phyloP scores from a whole-genome alignment of 2,888 invertebrate genomes.

The Tenthredo notha region DNA sequence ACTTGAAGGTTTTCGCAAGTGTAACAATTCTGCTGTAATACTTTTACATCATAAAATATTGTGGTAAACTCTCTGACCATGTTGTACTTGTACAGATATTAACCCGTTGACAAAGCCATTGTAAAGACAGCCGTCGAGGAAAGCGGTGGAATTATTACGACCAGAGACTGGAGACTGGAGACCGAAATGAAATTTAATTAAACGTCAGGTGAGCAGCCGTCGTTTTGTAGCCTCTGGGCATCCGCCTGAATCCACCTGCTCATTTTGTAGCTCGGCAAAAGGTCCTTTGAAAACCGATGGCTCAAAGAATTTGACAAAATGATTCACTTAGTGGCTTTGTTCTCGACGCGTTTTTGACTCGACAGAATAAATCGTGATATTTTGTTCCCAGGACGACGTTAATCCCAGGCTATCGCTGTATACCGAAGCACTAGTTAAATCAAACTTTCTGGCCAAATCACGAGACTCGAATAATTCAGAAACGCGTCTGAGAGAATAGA shows the following conservation, averaged over 20 bases:
- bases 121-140: constrained; percentile 18
- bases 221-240: constrained; percentile 35
- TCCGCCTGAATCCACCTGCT: constrained; percentile 47
- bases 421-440: neutral
- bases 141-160: constrained; percentile 31
- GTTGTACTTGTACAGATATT: constrained; percentile 14
- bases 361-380: constrained; percentile 15
- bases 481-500: neutral
- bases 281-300: constrained; percentile 38
- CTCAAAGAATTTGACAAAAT: constrained; percentile 43
- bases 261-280: constrained; percentile 38
- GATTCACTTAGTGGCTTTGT: constrained; percentile 37
- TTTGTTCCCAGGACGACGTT: neutral
- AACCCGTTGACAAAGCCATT: constrained; percentile 38
- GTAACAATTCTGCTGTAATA: neutral
- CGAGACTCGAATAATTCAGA: constrained; percentile 1
- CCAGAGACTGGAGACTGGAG: constrained; percentile 1
- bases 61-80: neutral
- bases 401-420: neutral
- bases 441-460: neutral
- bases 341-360: constrained; percentile 16
- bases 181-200: constrained; percentile 47
- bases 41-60: neutral
- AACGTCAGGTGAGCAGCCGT: constrained; percentile 52
- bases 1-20: neutral